phyloP scores from a whole-genome alignment of 2,113 vertebrate genomes.

The Cololabis saira region DNA sequence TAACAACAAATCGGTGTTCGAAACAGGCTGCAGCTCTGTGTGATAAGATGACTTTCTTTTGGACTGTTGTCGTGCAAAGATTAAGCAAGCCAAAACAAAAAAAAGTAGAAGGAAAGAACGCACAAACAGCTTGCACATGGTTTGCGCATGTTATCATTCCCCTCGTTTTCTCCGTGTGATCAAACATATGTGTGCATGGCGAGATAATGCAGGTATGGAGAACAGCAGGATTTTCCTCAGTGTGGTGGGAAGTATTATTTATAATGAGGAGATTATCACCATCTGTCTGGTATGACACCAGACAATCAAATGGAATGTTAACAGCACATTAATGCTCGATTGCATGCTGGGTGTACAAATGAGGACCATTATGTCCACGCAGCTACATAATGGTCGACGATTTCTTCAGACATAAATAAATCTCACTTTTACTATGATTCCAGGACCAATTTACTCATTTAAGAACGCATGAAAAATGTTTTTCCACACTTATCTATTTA shows the following conservation, averaged over 20 bases:
- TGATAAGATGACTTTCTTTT: slow-evolving; percentile 11
- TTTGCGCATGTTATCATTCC: no score
- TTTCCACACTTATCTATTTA: no score
- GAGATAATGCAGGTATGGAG: slow-evolving; percentile 6
- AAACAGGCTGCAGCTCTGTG: slow-evolving; percentile 42
- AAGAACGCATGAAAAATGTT: no score
- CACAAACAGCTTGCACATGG: no score
- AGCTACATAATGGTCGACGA: no score
- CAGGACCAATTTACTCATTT: no score
- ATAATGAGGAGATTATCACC: slow-evolving; percentile 44
- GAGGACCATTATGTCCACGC: neutral
- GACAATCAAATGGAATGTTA: no score
- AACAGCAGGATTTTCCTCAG: slow-evolving; percentile 30
- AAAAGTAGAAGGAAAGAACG: no score
- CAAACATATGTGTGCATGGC: slow-evolving; percentile 16
- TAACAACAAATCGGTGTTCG: slow-evolving; percentile 36
- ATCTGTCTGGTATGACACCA: slow-evolving; percentile 41
- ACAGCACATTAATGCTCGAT: slow-evolving; percentile 1
- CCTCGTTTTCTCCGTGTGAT: no score
- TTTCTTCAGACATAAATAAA: no score
- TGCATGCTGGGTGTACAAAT: slow-evolving; percentile 33
- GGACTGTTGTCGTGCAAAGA: slow-evolving; percentile 26
- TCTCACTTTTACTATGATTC: no score
- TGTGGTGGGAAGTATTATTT: slow-evolving; percentile 16
- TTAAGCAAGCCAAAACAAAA: no score